A percentile compares a stretch with the other conserved stretches of the same genome.
phyloP scores from a whole-genome alignment of 1,140 invertebrate genomes.

The Bicyclus anynana region DNA sequence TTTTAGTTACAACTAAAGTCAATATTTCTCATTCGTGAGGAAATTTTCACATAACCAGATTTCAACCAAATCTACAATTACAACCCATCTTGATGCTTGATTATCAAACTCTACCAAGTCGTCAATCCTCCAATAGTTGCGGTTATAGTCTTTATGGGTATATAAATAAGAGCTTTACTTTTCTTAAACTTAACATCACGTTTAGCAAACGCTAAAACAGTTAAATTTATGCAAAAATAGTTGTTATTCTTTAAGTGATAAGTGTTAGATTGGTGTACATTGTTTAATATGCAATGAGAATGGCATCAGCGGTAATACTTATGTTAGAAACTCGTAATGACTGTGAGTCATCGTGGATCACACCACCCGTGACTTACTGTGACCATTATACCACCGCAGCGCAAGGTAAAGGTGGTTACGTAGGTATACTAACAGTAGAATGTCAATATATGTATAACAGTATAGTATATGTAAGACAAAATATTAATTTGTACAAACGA shows the following conservation, averaged over 20 bases:
- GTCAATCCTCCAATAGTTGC: background rate
- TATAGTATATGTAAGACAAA: no score
- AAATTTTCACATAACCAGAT: background rate
- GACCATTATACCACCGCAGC: conserved; percentile 1
- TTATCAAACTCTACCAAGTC: background rate
- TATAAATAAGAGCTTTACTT: background rate
- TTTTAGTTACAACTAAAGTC: no score
- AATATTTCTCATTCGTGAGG: no score
- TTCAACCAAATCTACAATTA: background rate
- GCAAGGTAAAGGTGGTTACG: no score
- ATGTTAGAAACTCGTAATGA: conserved; percentile 36
- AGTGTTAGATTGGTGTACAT: background rate
- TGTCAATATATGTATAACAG: no score
- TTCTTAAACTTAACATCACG: background rate
- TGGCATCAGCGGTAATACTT: conserved; percentile 27
- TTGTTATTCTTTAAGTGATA: background rate
- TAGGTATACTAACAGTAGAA: no score
- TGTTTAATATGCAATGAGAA: conserved; percentile 15
- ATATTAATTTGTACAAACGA: no score
- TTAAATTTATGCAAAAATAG: background rate
- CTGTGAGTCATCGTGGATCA: conserved; percentile 34
- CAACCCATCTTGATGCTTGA: background rate
- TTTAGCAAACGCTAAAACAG: no score
- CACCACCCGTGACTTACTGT: conserved; percentile 4
- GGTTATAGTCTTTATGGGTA: background rate